phyloP scores from a whole-genome alignment of 2,888 invertebrate genomes.

The Myathropa florea region DNA sequence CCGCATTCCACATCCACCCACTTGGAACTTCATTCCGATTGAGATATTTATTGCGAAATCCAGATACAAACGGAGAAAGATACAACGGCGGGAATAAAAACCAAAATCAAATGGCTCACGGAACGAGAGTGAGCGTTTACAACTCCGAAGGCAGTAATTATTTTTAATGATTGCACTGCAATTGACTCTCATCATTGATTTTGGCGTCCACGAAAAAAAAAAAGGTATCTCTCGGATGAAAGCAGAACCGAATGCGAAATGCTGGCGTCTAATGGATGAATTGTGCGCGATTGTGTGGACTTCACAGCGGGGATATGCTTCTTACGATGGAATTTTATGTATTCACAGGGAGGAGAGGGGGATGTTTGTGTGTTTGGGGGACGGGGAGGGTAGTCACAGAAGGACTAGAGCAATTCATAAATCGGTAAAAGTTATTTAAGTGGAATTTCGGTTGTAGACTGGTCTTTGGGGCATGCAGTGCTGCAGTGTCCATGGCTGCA shows the following conservation, averaged over 20 bases:
- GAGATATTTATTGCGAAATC: slow-evolving; percentile 63
- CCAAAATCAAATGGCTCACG: not conserved
- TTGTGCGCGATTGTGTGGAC: not conserved
- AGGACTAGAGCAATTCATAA: slow-evolving; percentile 26
- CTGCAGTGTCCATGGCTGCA: not conserved
- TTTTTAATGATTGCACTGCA: slow-evolving; percentile 69
- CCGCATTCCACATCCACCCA: slow-evolving; percentile 68
- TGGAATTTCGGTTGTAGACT: slow-evolving; percentile 5
- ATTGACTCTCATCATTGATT: slow-evolving; percentile 55
- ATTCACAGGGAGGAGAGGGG: not conserved
- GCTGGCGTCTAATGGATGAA: not conserved
- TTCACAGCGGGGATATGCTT: too few species aligned
- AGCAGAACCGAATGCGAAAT: not conserved
- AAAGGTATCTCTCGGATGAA: not conserved
- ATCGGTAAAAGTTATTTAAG: slow-evolving; percentile 34
- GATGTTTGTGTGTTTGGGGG: not conserved
- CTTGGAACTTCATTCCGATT: slow-evolving; percentile 70
- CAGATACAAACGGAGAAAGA: slow-evolving; percentile 7
- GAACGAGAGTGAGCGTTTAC: slow-evolving; percentile 25
- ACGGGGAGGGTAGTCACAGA: not conserved
- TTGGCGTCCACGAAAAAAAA: slow-evolving; percentile 2
- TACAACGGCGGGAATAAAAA: slow-evolving; percentile 12
- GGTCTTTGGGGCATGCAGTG: not conserved
- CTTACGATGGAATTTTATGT: too few species aligned
- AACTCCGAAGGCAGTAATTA: slow-evolving; percentile 67